Evolutionary conservation across 92 coral and sea anemone genomes (phyloP).

Genomic region (Montipora capitata): DNA sequence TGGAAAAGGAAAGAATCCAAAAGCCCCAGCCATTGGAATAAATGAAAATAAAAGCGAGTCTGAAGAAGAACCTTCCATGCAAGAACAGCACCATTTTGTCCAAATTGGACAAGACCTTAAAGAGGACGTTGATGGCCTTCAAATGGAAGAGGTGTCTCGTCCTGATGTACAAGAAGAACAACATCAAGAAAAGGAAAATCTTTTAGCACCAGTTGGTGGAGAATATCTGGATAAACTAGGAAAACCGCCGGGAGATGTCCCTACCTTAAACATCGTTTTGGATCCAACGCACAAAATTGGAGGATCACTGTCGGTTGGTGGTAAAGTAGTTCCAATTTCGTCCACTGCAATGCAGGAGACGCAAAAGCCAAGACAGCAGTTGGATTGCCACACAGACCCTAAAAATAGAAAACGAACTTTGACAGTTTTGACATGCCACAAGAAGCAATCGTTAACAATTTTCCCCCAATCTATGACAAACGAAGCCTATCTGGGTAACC

Average conservation of each 20-base stretch:
- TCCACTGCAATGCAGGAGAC: background rate
- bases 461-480: background rate
- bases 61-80: background rate
- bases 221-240: constrained; percentile 6
- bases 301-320: constrained; percentile 47
- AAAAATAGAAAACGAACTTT: constrained; percentile 7
- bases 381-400: constrained; percentile 46
- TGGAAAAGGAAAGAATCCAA: background rate
- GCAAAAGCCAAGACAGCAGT: constrained; percentile 1
- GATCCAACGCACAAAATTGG: constrained; percentile 38
- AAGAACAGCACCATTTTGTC: constrained; percentile 14
- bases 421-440: constrained; percentile 51
- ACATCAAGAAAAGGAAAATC: constrained; percentile 28
- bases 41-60: background rate
- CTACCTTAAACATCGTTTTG: constrained; percentile 44
- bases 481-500: constrained; percentile 2
- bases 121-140: constrained; percentile 32
- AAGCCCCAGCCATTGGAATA: background rate
- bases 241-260: constrained; percentile 26
- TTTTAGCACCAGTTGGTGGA: constrained; percentile 6
- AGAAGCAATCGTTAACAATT: constrained; percentile 2
- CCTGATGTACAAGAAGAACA: constrained; percentile 31
- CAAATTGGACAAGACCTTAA: constrained; percentile 40
- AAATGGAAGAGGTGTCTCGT: constrained; percentile 54
- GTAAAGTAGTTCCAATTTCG: constrained; percentile 32